Evolutionary conservation across 2,888 invertebrate genomes (phyloP), one percentile per base, ranked within the genome.

Genomic region (Volucella bombylans): DNA sequence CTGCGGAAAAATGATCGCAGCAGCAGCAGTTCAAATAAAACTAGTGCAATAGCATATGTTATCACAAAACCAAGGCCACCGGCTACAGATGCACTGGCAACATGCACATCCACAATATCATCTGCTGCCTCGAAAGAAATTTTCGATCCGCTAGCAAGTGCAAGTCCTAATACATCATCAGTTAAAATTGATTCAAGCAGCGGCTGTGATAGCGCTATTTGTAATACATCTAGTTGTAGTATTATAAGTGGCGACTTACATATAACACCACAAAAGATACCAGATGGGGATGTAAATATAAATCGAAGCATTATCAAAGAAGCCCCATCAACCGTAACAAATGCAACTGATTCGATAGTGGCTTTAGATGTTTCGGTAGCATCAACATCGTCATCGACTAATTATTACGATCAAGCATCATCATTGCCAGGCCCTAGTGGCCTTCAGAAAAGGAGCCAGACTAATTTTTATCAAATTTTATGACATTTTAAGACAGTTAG

Each of bases 281-380:
- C 55, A 3, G 31, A 67, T 6, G 38, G 31, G 10, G 39, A 77
- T 52, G 18, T 15, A 31, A 69, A 41, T 39, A 52, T 55, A 43
- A 15, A 39, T 41, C 54, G 12, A 1, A 31, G 39, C 10, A 59
- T 14, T 65, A 14, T 38, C 8, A 61, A 14, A 41, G 73, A 73
- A 11, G 47, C 39, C 11, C 6, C 31, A 2, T 23, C 71, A 15
- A 50, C 59, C 8, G 41, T 54, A 0, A 14, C 59, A 72, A 47
- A 54, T 71, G 50, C 81, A 67, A 18, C 85, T 67, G 38, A 86
- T 52, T 14, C 31, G 72, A 65, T 52, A 87, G 87, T 80, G 67
- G 89, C 90, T 82, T 90, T 90, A 87, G 90, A 90, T 8, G 89
- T 88, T 1, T 89, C 90, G 11, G 89, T 90, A 68, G 89, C 90